A percentile compares a stretch with the other conserved stretches of the same genome.
Conservation (phyloP, 2,797 vertebrate species). For the Masticophis lateralis region DNA sequence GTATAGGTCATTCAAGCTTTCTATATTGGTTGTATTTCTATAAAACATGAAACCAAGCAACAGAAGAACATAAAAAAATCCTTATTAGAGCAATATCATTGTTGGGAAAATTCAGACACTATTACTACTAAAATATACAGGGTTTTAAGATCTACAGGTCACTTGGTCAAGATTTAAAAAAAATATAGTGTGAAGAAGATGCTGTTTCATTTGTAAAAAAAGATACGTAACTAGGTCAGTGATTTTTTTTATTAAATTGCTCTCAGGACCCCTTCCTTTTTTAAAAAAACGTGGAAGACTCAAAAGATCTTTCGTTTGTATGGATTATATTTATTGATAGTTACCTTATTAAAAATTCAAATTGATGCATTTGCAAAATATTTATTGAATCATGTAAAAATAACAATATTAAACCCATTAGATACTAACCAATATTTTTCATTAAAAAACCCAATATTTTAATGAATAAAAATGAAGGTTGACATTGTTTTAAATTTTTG, state of each 20-base stretch:
- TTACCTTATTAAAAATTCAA: background rate
- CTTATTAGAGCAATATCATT: background rate
- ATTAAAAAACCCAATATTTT: background rate
- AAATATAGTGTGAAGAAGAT: background rate
- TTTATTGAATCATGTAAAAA: background rate
- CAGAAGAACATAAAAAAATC: background rate
- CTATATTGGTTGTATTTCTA: background rate
- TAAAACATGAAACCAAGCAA: background rate
- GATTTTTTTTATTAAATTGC: background rate
- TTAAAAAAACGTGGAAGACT: background rate
- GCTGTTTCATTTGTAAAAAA: background rate
- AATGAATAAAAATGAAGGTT: background rate
- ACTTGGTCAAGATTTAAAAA: background rate
- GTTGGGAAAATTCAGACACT: background rate
- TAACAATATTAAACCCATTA: background rate
- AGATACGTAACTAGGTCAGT: background rate
- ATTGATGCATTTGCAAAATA: background rate
- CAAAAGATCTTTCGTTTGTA: background rate
- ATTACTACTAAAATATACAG: background rate
- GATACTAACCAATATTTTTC: background rate
- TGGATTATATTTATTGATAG: background rate
- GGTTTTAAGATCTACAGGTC: background rate
- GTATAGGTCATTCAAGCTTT: background rate
- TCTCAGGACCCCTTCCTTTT: background rate
- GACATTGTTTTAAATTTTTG: background rate